Evolutionary conservation across 2,797 vertebrate species (phyloP), one percentile per base, ranked within the genome.

Genomic region (Peromyscus nudipes): DNA sequence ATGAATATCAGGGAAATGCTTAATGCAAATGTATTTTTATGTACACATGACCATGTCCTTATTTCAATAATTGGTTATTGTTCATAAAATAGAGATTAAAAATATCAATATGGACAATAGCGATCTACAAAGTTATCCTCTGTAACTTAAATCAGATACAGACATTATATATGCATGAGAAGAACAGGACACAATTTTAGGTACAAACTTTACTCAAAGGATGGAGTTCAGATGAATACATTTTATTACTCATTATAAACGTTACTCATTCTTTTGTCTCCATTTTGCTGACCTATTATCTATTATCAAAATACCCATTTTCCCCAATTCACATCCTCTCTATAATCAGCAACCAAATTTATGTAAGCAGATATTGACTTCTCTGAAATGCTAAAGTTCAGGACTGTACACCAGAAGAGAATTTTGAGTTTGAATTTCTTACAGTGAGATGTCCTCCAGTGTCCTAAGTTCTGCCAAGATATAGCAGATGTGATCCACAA

Each of bases 371-470:
- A 43, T 25, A 86, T 73, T 10, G 31, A 43, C 31, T 60, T 64
- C 14, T 82, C 9, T 87, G 21, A 37, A 27, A 21, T 25, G 1
- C 10, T 73, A 13, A 75, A 14, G 27, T 57, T 64, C 81, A 75
- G 21, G 2, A 34, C 12, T 90, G 17, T 43, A 69, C 34, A 83
- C 0, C 2, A 43, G 2, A 69, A 40, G 8, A 19, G 0, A 95
- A 46, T 1, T 21, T 77, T 71, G 2, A 29, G 19, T 27, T 73
- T 55, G 25, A 21, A 14, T 73, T 17, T 84, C 10, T 0, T 76
- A 9, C 4, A 1, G 2, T 83, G 27, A 65, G 40, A 1, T 34
- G 12, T 1, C 21, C 7, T 21, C 3, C 13, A 1, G 1, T 29
- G 7, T 83, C 57, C 12, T 21, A 73, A 80, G 49, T 2, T 65